Conservation (phyloP, 2,113 vertebrate species). For the Coturnix japonica region DNA sequence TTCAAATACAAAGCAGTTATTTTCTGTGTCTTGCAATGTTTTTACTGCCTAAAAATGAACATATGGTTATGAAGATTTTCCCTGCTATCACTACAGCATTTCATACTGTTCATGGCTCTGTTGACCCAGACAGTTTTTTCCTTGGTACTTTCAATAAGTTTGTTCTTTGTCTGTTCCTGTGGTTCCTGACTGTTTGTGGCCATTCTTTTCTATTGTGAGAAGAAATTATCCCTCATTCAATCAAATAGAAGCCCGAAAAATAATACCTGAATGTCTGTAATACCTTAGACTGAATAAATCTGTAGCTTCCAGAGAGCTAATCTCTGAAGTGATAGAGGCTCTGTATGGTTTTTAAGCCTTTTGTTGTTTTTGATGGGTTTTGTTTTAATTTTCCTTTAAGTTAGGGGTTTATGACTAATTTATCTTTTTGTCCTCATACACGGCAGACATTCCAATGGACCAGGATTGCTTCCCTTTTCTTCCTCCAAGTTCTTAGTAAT, state of each 20-base stretch:
- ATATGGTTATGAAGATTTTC: background rate
- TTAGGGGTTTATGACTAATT: background rate
- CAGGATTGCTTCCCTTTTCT: background rate
- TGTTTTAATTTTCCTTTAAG: background rate
- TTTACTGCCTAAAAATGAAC: background rate
- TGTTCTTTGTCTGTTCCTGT: background rate
- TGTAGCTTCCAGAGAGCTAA: background rate
- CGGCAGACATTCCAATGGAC: background rate
- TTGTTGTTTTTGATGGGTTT: background rate
- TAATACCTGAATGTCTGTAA: background rate
- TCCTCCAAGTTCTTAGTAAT: background rate
- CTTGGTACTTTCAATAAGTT: background rate
- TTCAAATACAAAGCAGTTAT: constrained; percentile 1
- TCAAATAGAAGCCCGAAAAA: background rate
- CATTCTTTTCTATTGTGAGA: too few species aligned
- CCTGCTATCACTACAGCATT: background rate
- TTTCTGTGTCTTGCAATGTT: background rate
- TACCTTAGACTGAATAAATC: background rate
- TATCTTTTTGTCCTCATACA: background rate
- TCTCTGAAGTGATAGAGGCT: background rate
- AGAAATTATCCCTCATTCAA: background rate
- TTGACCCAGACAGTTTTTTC: background rate
- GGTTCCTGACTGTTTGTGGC: too few species aligned
- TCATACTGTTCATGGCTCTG: background rate
- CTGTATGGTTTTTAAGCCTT: background rate